phyloP scores from a whole-genome alignment of 2,888 invertebrate genomes.

The Eulithis prunata region DNA sequence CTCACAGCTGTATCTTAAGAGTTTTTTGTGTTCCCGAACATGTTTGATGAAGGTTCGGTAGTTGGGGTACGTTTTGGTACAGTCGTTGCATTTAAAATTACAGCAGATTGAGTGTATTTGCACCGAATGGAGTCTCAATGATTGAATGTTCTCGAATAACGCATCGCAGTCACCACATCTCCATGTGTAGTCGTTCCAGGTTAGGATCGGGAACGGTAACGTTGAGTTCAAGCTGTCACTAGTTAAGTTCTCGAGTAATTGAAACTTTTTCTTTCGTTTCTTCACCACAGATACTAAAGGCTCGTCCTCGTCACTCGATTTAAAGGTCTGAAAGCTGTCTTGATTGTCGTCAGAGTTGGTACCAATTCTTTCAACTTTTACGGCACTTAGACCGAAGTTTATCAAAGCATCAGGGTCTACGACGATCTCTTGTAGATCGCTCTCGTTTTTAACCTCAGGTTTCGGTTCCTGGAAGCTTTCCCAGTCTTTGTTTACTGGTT shows the following conservation, averaged over 20 bases:
- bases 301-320: slow-evolving; percentile 65
- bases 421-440: slow-evolving; percentile 45
- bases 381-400: slow-evolving; percentile 38
- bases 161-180: slow-evolving; percentile 74
- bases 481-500: slow-evolving; percentile 70
- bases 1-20: slow-evolving; percentile 70
- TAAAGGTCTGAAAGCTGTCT: slow-evolving; percentile 50
- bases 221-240: slow-evolving; percentile 39
- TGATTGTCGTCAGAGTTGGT: slow-evolving; percentile 50
- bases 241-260: slow-evolving; percentile 35
- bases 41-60: slow-evolving; percentile 68
- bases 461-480: slow-evolving; percentile 63
- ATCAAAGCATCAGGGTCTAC: slow-evolving; percentile 52
- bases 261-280: slow-evolving; percentile 52
- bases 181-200: slow-evolving; percentile 73
- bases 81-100: slow-evolving; percentile 71
- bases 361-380: slow-evolving; percentile 57
- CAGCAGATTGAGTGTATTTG: slow-evolving; percentile 73
- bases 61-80: slow-evolving; percentile 55
- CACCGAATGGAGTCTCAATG: slow-evolving; percentile 67
- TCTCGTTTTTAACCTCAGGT: slow-evolving; percentile 58
- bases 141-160: slow-evolving; percentile 67
- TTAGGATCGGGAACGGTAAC: slow-evolving; percentile 42
- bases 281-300: slow-evolving; percentile 58
- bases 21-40: slow-evolving; percentile 65